Percentiles rank a stretch among this genome's conserved stretches.
These are phyloP conservation scores for Mantis religiosa DNA, from an alignment of 2,888 invertebrate species.

Conservation along the genomic window DNA sequence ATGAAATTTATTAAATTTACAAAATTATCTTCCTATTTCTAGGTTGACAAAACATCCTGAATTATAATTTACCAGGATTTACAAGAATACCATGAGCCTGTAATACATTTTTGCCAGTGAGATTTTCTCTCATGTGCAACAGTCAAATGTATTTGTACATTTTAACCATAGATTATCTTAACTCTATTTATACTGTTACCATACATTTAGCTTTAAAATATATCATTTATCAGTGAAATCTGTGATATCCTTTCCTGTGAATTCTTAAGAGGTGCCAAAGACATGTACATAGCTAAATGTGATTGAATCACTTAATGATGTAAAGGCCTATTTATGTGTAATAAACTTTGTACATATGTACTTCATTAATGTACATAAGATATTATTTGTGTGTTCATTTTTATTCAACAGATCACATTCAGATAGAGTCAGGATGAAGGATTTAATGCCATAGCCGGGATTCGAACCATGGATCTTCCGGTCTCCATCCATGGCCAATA, in stretches of 20 bases:
- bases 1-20: no score
- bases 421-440: no score
- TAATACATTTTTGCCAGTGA: background rate
- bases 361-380: background rate
- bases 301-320: background rate
- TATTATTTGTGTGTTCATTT: background rate
- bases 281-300: constrained; percentile 16
- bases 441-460: no score
- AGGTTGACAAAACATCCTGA: no score
- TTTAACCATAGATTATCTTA: background rate
- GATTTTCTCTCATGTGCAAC: background rate
- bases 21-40: no score
- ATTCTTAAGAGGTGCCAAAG: constrained; percentile 16
- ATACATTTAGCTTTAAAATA: background rate
- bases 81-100: background rate
- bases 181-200: background rate
- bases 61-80: background rate
- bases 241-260: constrained; percentile 20
- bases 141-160: background rate
- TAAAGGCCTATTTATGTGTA: background rate
- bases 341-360: background rate
- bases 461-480: no score
- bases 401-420: background rate
- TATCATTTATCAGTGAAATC: constrained; percentile 11
- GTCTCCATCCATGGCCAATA: no score